phyloP scores from a whole-genome alignment of 2,888 invertebrate genomes.

The Drosophila buzzatii region DNA sequence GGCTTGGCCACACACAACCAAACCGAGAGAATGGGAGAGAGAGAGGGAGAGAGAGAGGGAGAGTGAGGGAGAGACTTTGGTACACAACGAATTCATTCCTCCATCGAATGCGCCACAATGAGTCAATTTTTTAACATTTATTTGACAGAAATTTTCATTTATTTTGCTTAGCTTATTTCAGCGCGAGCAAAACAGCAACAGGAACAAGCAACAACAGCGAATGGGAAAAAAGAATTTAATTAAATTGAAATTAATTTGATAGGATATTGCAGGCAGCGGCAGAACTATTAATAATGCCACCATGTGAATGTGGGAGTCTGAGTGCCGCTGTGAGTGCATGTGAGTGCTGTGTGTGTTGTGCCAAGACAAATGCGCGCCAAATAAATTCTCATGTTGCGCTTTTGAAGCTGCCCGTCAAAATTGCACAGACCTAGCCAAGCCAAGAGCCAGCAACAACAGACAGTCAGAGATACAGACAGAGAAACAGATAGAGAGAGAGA shows the following conservation, averaged over 20 bases:
- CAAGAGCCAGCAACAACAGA: constrained; percentile 15
- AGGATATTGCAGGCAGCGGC: constrained; percentile 66
- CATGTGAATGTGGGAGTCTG: constrained; percentile 32
- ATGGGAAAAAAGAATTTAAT: constrained; percentile 64
- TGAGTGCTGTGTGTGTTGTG: constrained; percentile 33
- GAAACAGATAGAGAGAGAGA: neutral
- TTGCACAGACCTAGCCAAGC: constrained; percentile 57
- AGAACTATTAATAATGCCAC: constrained; percentile 77
- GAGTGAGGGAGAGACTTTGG: neutral
- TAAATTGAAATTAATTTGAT: constrained; percentile 82
- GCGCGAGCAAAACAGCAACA: constrained; percentile 4
- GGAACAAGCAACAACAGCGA: neutral
- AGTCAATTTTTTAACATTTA: constrained; percentile 82
- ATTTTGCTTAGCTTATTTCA: constrained; percentile 59
- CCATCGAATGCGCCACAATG: constrained; percentile 65
- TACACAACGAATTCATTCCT: constrained; percentile 21
- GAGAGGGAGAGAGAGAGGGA: neutral
- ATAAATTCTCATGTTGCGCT: constrained; percentile 79
- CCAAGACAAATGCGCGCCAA: constrained; percentile 76
- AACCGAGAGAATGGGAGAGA: neutral
- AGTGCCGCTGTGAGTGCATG: constrained; percentile 23
- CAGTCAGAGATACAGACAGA: neutral
- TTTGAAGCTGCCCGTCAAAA: constrained; percentile 72
- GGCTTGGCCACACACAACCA: constrained; percentile 22
- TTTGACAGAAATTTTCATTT: constrained; percentile 80